Percentiles rank a stretch among this genome's conserved stretches.
Conservation (phyloP, 2,888 invertebrate species). For the Apantesis nais region DNA sequence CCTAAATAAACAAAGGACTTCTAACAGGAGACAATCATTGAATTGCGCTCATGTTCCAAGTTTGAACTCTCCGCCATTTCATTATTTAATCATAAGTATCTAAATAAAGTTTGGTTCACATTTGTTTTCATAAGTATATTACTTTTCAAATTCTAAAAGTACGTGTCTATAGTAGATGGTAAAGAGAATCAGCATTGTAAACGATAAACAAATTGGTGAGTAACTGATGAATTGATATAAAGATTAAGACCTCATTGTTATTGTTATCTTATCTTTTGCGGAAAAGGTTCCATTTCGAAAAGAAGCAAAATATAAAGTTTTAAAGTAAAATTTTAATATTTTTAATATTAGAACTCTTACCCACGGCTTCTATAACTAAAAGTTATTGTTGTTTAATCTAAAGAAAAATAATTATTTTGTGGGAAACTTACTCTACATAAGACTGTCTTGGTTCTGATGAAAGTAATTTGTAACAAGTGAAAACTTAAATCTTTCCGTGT, state of each 20-base stretch:
- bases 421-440: too few relatives aligned
- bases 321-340: too few relatives aligned
- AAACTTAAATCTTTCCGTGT: too few relatives aligned
- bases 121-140: not conserved
- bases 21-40: not conserved
- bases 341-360: too few relatives aligned
- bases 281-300: not conserved
- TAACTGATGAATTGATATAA: not conserved
- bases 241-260: not conserved
- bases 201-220: not conserved
- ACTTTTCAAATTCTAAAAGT: not conserved
- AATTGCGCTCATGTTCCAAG: constrained; percentile 8
- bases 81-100: constrained; percentile 31
- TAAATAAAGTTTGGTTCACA: constrained; percentile 15
- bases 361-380: too few relatives aligned
- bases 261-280: not conserved
- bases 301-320: not conserved
- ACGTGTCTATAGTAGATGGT: too few relatives aligned
- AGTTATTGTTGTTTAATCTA: too few relatives aligned
- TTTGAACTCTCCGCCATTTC: constrained; percentile 13
- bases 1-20: too few relatives aligned
- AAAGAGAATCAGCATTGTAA: not conserved
- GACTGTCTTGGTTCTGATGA: too few relatives aligned
- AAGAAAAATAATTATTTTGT: too few relatives aligned
- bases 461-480: too few relatives aligned